Base-by-base conservation (phyloP, 1,140 invertebrate species). In the Drosophila willistoni region DNA sequence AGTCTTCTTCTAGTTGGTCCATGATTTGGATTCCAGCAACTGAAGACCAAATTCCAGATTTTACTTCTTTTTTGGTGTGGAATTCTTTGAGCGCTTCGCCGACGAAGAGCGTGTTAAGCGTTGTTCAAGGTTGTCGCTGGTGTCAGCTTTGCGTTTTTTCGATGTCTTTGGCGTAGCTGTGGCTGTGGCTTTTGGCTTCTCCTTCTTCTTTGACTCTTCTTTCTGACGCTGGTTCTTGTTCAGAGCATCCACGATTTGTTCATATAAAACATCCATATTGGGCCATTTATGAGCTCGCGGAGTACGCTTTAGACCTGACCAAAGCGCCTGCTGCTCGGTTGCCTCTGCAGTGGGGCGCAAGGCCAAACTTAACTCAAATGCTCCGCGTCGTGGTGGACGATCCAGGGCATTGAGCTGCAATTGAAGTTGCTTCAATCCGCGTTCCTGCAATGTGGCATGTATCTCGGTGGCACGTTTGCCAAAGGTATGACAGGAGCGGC, bases 241-340 rank as follows among this genome's bases (percentile, higher is more conserved):
- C 4, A 79, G 39, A 1, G 67, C 42, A 14, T 42, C 14, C 0
- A 56, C 25, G 19, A 86, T 86, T 47, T 68, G 33, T 9, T 61
- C 6, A 39, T 61, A 73, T 17, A 86, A 34, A 4, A 54, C 79
- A 14, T 77, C 79, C 0, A 47, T 51, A n/a, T 68, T 7, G 25
- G 90, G 90, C 72, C 91, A 91, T 62, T 91, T 91, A 56, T 85
- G 71, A 7, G 86, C 83, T 25, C 90, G 83, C 13, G 90, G 90
- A 34, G 83, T 90, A 1, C 83, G 80, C 61, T 91, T 91, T 14
- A 81, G 68, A 5, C 90, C 90, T 3, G 90, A 85, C 90, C 90
- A 91, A 64, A 91, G 64, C 4, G 41, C 1, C 12, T 25, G 63
- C 57, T 79, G 79, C 14, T 74, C 64, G 4, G 55, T 65, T 2